Percentiles rank a stretch among this genome's conserved stretches.
Evolutionary conservation across 2,797 vertebrate species (phyloP).

Genomic region (Carapus acus): DNA sequence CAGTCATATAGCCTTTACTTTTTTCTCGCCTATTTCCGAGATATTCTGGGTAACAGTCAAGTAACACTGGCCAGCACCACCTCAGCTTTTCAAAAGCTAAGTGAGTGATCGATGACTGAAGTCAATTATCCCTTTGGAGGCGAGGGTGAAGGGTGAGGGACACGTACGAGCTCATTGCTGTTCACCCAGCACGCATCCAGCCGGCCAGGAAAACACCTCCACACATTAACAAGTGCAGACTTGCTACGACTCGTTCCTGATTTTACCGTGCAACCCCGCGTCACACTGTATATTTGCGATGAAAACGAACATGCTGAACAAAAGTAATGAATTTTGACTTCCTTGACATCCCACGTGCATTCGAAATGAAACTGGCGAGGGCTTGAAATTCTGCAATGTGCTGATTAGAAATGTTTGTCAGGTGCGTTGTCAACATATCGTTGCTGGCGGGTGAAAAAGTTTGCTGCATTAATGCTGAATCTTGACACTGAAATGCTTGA

Average conservation of each 20-base stretch:
- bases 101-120: conserved; percentile 68
- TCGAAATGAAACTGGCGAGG: background rate
- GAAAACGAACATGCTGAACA: background rate
- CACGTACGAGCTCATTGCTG: conserved; percentile 40
- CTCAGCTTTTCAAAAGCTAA: conserved; percentile 55
- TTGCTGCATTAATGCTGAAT: no score
- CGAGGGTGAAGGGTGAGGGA: conserved; percentile 38
- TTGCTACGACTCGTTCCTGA: no score
- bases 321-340: background rate
- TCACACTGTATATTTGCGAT: conserved; percentile 1
- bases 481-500: no score
- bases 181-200: conserved; percentile 33
- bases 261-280: background rate
- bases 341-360: background rate
- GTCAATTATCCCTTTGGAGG: conserved; percentile 68
- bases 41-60: conserved; percentile 34
- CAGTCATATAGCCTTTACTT: background rate
- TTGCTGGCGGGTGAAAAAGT: no score
- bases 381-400: no score
- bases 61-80: conserved; percentile 32
- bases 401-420: no score
- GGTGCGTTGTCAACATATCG: no score
- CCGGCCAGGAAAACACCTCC: conserved; percentile 24
- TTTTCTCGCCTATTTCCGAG: conserved; percentile 15
- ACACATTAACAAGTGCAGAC: background rate